Evolutionary conservation across 2,113 vertebrate species (phyloP).

Genomic region (Macquaria ambigua): DNA sequence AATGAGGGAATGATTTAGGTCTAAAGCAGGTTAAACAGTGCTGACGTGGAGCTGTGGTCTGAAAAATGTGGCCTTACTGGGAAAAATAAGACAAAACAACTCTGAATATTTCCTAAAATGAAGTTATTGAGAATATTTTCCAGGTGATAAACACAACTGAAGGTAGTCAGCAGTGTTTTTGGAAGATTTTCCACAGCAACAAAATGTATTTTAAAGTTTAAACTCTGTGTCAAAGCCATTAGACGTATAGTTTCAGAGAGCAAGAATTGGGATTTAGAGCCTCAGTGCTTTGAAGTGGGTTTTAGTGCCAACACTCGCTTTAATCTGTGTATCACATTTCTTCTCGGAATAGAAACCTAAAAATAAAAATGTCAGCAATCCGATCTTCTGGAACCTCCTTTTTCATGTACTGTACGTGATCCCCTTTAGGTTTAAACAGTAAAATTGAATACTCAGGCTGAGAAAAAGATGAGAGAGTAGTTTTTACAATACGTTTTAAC

Average conservation of each 20-base stretch:
- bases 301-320: conserved; percentile 50
- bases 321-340: conserved; percentile 52
- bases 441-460: not conserved
- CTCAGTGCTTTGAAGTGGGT: conserved; percentile 46
- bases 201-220: conserved; percentile 23
- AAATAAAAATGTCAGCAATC: conserved; percentile 51
- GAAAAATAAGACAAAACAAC: not conserved
- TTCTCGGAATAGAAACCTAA: conserved; percentile 53
- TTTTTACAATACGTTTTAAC: not conserved
- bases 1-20: not conserved
- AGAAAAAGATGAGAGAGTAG: not conserved
- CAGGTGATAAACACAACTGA: conserved; percentile 17
- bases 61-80: not conserved
- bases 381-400: conserved; percentile 43
- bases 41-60: not conserved
- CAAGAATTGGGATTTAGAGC: conserved; percentile 39
- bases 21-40: not conserved
- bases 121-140: conserved; percentile 10
- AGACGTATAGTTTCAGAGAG: conserved; percentile 37
- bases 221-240: conserved; percentile 37
- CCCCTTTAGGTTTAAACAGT: conserved; percentile 29
- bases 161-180: conserved; percentile 28
- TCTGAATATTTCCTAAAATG: not conserved
- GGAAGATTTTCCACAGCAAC: not conserved
- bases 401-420: conserved; percentile 26